These are phyloP conservation scores for Pediacus dermestoides DNA, from an alignment of 2,888 invertebrate genomes.

Conservation along the genomic window DNA sequence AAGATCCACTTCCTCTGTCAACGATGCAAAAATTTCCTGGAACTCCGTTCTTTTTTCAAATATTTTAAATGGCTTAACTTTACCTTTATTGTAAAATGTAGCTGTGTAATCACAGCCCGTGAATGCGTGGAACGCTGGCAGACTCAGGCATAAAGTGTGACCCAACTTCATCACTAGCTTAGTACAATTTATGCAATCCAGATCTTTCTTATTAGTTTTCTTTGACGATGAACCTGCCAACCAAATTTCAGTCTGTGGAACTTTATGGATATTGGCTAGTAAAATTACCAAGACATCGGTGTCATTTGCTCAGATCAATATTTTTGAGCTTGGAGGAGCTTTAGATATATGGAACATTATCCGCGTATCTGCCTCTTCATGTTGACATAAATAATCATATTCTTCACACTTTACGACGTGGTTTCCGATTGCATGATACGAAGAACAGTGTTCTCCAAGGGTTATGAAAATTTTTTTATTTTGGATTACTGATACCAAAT, in stretches of 20 bases:
- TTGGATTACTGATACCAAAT: slow-evolving; percentile 27
- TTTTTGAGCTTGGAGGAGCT: slow-evolving; percentile 22
- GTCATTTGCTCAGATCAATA: slow-evolving; percentile 30
- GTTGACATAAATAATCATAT: slow-evolving; percentile 27
- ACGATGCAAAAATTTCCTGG: slow-evolving; percentile 37
- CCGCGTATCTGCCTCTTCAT: slow-evolving; percentile 34
- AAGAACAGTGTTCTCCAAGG: slow-evolving; percentile 23
- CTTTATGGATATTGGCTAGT: slow-evolving; percentile 28
- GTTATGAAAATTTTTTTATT: slow-evolving; percentile 28
- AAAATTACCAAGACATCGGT: slow-evolving; percentile 32
- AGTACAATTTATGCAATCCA: slow-evolving; percentile 28
- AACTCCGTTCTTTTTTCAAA: slow-evolving; percentile 32
- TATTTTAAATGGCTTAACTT: slow-evolving; percentile 33
- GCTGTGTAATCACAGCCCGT: slow-evolving; percentile 37
- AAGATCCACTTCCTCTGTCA: slow-evolving; percentile 31
- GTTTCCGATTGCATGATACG: slow-evolving; percentile 11
- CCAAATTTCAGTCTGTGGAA: slow-evolving; percentile 20
- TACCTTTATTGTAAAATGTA: slow-evolving; percentile 36
- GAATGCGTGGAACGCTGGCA: slow-evolving; percentile 35
- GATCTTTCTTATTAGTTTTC: slow-evolving; percentile 18
- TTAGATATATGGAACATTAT: slow-evolving; percentile 29
- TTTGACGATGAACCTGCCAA: slow-evolving; percentile 14
- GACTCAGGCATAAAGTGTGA: slow-evolving; percentile 22
- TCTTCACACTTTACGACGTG: slow-evolving; percentile 24
- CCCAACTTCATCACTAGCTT: slow-evolving; percentile 31